phyloP scores from a whole-genome alignment of 2,797 vertebrate genomes.

The Staurois parvus region DNA sequence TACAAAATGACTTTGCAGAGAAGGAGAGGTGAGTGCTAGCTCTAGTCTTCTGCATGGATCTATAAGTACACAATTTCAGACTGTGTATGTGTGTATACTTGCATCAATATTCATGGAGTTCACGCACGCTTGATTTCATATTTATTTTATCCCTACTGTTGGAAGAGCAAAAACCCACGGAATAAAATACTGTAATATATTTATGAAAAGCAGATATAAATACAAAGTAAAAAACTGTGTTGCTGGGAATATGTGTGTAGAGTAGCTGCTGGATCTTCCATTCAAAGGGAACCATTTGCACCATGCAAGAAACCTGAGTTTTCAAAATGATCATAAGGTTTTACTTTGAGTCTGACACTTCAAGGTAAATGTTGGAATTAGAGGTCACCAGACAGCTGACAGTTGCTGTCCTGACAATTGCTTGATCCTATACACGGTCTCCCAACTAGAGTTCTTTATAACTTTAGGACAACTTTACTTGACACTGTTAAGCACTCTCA shows the following conservation, averaged over 20 bases:
- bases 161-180: neutral
- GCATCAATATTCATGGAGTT: neutral
- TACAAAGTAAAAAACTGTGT: too few relatives aligned
- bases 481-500: too few relatives aligned
- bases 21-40: slow-evolving; percentile 90
- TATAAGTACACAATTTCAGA: neutral
- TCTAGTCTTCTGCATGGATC: neutral
- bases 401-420: too few relatives aligned
- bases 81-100: too few relatives aligned
- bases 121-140: neutral
- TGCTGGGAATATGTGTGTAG: neutral
- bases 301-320: neutral
- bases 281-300: neutral
- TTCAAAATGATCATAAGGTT: too few relatives aligned
- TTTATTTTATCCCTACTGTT: neutral
- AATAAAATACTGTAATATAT: neutral
- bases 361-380: too few relatives aligned
- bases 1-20: slow-evolving; percentile 97
- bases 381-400: too few relatives aligned
- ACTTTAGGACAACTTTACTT: too few relatives aligned
- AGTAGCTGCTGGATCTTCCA: neutral
- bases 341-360: too few relatives aligned
- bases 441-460: too few relatives aligned
- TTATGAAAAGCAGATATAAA: neutral
- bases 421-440: too few relatives aligned